Evolutionary conservation across 2,888 invertebrate species (phyloP).

Genomic region (Macrophya annulata): DNA sequence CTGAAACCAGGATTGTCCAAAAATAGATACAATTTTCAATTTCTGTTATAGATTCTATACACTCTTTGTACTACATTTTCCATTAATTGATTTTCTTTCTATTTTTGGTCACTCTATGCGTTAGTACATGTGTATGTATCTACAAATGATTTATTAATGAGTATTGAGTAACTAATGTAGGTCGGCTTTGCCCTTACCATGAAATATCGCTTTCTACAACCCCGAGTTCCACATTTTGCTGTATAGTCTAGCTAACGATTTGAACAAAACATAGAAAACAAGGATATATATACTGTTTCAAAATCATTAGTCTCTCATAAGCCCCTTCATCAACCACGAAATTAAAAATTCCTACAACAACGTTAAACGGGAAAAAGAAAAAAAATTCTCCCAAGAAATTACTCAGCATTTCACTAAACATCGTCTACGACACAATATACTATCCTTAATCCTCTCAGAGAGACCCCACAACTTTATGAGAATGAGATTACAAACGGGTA

Average conservation of each 20-base stretch:
- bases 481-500: conserved; percentile 71
- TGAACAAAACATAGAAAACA: background rate
- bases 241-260: background rate
- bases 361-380: background rate
- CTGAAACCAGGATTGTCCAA: background rate
- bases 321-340: background rate
- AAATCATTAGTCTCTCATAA: background rate
- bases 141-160: conserved; percentile 54
- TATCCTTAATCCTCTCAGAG: conserved; percentile 74
- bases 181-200: conserved; percentile 47
- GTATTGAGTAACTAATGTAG: conserved; percentile 61
- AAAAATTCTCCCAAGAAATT: conserved; percentile 24
- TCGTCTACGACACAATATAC: conserved; percentile 63
- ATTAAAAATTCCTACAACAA: background rate
- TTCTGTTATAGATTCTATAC: background rate
- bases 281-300: background rate
- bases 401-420: conserved; percentile 47
- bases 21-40: background rate
- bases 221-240: background rate
- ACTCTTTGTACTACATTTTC: background rate
- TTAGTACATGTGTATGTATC: background rate
- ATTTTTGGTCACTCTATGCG: conserved; percentile 13
- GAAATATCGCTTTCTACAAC: background rate
- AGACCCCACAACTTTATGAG: conserved; percentile 71
- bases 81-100: conserved; percentile 40